A percentile compares a stretch with the other conserved stretches of the same genome.
Conservation (phyloP, 2,113 vertebrate genomes). For the Anthoscopus minutus region DNA sequence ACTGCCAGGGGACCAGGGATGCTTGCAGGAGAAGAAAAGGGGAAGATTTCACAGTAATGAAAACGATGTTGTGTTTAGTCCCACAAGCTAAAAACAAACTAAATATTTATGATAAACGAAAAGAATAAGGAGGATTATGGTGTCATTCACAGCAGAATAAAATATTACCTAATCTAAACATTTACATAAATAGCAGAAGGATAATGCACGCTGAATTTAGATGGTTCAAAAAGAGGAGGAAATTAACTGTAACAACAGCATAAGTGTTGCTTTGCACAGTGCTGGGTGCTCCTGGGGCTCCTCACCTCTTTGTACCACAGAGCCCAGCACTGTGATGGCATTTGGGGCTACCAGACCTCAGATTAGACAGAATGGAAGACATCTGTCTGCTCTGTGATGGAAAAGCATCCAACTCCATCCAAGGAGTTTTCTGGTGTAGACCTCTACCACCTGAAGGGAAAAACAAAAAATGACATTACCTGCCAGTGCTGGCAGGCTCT, state of each 20-base stretch:
- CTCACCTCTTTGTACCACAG: background rate
- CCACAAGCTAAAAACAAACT: conserved; percentile 65
- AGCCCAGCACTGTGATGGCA: rapidly evolving
- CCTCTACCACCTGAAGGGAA: background rate
- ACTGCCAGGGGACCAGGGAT: conserved; percentile 53
- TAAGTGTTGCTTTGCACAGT: background rate
- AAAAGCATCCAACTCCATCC: background rate
- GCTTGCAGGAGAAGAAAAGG: conserved; percentile 62
- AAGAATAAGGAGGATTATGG: conserved; percentile 61
- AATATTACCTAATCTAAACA: conserved; percentile 64
- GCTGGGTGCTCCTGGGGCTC: background rate
- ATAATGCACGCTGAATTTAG: conserved; percentile 37
- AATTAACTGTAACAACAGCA: conserved; percentile 11
- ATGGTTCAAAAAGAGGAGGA: conserved; percentile 30
- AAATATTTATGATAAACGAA: conserved; percentile 66
- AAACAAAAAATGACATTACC: background rate
- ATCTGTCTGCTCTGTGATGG: background rate
- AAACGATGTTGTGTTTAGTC: conserved; percentile 59
- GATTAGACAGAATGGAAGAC: background rate
- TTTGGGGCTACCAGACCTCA: background rate
- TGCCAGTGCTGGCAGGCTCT: background rate
- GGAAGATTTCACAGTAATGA: conserved; percentile 59
- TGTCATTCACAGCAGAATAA: conserved; percentile 57
- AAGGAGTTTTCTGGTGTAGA: background rate
- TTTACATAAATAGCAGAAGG: conserved; percentile 57